phyloP scores from a whole-genome alignment of 2,888 invertebrate species.

The Microctonus brassicae region DNA sequence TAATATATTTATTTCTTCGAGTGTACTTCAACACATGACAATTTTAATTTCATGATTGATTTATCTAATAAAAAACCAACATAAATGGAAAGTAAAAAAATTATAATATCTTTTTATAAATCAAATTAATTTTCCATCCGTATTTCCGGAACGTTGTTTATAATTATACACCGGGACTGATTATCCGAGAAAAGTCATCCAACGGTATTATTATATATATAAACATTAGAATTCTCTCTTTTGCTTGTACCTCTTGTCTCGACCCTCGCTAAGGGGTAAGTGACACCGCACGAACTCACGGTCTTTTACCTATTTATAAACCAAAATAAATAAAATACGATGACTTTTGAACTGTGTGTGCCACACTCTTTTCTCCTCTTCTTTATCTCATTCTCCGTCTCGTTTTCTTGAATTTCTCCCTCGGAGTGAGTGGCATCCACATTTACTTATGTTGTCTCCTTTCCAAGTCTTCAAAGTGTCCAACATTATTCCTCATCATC shows the following conservation, averaged over 20 bases:
- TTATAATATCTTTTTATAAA: not conserved
- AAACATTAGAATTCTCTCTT: not conserved
- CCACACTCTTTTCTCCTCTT: slow-evolving; percentile 21
- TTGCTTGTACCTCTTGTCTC: not conserved
- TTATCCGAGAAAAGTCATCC: slow-evolving; percentile 18
- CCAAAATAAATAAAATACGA: slow-evolving; percentile 67
- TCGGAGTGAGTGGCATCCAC: not conserved
- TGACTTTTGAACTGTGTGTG: slow-evolving; percentile 61
- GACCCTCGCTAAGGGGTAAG: slow-evolving; percentile 57
- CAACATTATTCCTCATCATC: not conserved
- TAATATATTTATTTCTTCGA: too few species aligned
- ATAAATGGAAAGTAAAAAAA: too few species aligned
- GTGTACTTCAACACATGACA: not conserved
- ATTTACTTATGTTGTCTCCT: slow-evolving; percentile 27
- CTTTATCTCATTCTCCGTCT: not conserved
- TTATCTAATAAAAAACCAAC: not conserved
- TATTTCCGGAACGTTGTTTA: not conserved
- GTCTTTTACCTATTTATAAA: slow-evolving; percentile 65
- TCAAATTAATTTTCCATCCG: not conserved
- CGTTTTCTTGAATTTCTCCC: slow-evolving; percentile 19
- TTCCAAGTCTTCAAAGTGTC: slow-evolving; percentile 17
- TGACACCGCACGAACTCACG: slow-evolving; percentile 67
- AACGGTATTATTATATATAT: not conserved
- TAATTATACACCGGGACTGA: slow-evolving; percentile 18
- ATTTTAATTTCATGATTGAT: not conserved